Evolutionary conservation across 2,113 vertebrate species (phyloP).

Genomic region (Sitta europaea): DNA sequence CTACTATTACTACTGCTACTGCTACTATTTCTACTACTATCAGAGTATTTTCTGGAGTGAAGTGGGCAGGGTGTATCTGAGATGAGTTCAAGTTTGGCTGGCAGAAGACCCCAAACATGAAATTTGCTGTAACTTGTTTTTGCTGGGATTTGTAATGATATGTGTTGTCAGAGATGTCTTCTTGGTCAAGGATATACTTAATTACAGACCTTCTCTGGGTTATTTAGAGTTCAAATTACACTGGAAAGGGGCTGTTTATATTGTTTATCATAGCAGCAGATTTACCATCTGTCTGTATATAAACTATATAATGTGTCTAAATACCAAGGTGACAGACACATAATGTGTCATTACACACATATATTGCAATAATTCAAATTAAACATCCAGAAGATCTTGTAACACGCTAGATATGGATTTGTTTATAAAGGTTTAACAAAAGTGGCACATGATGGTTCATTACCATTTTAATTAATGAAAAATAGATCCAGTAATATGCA

Average conservation of each 20-base stretch:
- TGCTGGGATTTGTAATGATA: neutral
- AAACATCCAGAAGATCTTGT: neutral
- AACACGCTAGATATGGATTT: conserved; percentile 7
- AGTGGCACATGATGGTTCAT: conserved; percentile 1
- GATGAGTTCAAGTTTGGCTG: neutral
- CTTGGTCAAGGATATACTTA: neutral
- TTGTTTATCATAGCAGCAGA: conserved; percentile 6
- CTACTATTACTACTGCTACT: neutral
- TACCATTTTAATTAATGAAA: conserved; percentile 53
- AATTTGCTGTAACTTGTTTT: neutral
- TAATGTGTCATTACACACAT: neutral
- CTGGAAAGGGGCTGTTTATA: neutral
- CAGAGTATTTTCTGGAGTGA: neutral
- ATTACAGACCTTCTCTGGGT: neutral
- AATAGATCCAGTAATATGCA: conserved; percentile 7
- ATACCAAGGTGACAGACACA: conserved; percentile 4
- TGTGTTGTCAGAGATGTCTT: neutral
- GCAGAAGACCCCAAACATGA: accelerated
- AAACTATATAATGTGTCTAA: neutral
- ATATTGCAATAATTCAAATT: neutral
- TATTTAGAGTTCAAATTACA: conserved; percentile 29
- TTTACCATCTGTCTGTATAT: conserved; percentile 13
- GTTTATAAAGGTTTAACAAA: neutral
- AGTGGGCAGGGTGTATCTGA: neutral
- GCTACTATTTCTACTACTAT: neutral